Base-by-base conservation (phyloP, 2,797 vertebrate genomes). In the Crocidura indochinensis region DNA sequence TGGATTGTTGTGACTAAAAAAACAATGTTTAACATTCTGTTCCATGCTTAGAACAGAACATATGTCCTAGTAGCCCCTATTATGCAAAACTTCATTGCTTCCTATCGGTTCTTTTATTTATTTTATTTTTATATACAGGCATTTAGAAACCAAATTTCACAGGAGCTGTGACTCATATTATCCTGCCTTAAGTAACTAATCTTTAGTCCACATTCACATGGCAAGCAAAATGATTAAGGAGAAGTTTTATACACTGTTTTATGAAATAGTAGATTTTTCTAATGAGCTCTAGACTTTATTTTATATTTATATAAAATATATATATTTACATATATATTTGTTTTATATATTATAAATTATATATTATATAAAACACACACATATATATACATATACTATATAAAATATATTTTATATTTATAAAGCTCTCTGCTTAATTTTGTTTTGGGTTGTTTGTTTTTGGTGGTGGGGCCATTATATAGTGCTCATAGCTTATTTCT, bases 71-170 rank as follows among this genome's bases (percentile, higher is more conserved):
- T 49, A 47, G 68, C 11, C 47, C 22, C 46, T 26, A 22, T 90
- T 90, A 83, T 56, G 15, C 3, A 76, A 87, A 94, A 64, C 15
- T 83, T 29, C 67, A 2, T 62, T 60, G 17, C 56, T 60, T 93
- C 78, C 49, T 84, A 49, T 90, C 77, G 27, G 49, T 80, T 65
- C 8, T 87, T 90, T 84, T 7, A 69, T 87, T 62, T 74, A 72
- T 90, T 91, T 94, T 82, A 46, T 90, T 47, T 85, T 75, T 87
- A 9, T 65, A 49, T 15, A n/a, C 88, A 88, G 2, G 26, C 77
- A 9, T 69, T 90, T 86, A 84, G 60, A 24, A 8, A 84, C 2
- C 6, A 81, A 46, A 77, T 90, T 90, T 90, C 20, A 15, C 27
- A 77, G 72, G 75, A 87, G 8, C 87, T 74, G 6, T 0, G 1